Evolutionary conservation across 2,113 vertebrate species (phyloP), one percentile per base, ranked within the genome.

Genomic region (Riparia riparia): DNA sequence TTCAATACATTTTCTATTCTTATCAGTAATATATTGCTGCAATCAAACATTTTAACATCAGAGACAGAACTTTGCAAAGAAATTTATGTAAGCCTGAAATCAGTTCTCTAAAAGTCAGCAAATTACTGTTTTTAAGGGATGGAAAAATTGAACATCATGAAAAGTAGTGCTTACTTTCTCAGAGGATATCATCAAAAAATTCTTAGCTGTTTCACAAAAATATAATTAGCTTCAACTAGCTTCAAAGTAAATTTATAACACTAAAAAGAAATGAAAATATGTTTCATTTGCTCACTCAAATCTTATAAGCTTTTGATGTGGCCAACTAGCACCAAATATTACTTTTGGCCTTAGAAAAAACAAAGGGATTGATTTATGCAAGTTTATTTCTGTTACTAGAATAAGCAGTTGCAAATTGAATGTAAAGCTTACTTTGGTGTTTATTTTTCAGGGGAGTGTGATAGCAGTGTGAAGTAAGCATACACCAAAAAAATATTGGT

Each of bases 231-330:
- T 87, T 61, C 37, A 88, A 82, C 65, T 74, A 54, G 25, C 57
- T 93, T 73, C 50, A 70, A 93, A 89, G 56, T 71, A 69, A 69
- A 77, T 82, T 80, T 65, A 57, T 51, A 58, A 74, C 24, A 14
- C 84, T 68, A 64, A 74, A 88, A 78, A 72, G 47, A 90, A 92
- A 89, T 90, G 39, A 86, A 87, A 94, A 79, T 53, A 49, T 56
- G 16, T 90, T 86, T 78, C 26, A 93, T 69, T 82, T 84, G 86
- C 37, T 93, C 44, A 77, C 53, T 94, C 19, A 80, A 87, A 93
- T 91, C 31, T 42, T 66, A 14, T 0, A 68, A 83, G 42, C 82
- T 95, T 97, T 96, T 97, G 86, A 95, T 96, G 96, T 96, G 96
- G 95, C 89, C 24, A 87, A 6, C 72, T 81, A 51, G 31, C 44